Evolutionary conservation across 1,140 invertebrate species (phyloP), one percentile per base, ranked within the genome.

Genomic region (Drosophila obscura): DNA sequence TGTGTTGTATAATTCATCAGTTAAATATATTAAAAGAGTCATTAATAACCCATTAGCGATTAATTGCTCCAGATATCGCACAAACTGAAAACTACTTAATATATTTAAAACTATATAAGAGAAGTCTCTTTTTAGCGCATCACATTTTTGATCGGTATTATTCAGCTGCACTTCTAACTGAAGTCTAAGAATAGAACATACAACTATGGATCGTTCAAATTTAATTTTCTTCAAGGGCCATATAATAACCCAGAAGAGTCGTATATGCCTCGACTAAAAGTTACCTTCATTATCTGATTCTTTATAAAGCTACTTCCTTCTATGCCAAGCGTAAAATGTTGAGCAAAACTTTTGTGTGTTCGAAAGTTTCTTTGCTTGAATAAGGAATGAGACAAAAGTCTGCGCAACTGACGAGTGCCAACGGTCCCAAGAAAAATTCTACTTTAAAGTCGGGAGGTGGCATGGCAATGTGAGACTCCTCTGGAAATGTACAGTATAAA

Each of bases 351-450:
- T 77, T 69, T 46, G 52, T 57, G 52, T 19, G 50, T 43, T 15
- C 1, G 35, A 66, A 72, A 52, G 31, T 43, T 58, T 31, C 28
- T 56, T 59, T 77, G 69, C 73, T 53, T 78, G 61, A 78, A 74
- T 81, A 74, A 77, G 72, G 73, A 73, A 82, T 82, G 73, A 73
- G 73, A 78, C 79, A 82, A 75, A 75, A 75, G 71, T 75, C 79
- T 74, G 62, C 31, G 39, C 53, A 67, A 71, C 77, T 80, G 78
- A 80, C 73, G 73, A 80, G 60, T 79, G 77, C 45, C 75, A 73
- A 78, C 67, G 58, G 55, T 73, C 53, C 55, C 41, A 26, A 44
- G 49, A 73, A 31, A 68, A 73, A 68, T 68, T 68, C 68, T 62
- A 69, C 71, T 75, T 66, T 55, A 79, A 59, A 79, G 69, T 65